Conservation (phyloP, 2,888 invertebrate species). For the Poecilobothrus nobilitatus region DNA sequence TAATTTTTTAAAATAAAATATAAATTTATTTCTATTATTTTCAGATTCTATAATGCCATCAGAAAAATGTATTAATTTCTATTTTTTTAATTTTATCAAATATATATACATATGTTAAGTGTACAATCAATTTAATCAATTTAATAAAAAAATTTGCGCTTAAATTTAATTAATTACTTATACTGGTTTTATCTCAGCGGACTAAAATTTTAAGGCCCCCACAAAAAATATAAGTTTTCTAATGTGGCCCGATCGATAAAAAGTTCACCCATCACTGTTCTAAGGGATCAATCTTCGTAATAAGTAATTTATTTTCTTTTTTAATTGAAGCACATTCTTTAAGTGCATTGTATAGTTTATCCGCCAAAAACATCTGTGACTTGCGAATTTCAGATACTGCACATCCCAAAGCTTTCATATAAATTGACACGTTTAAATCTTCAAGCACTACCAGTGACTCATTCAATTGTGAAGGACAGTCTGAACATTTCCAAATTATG, state of each 20-base stretch:
- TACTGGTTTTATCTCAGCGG: conserved; percentile 3
- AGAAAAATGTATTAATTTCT: background rate
- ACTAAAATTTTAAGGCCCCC: conserved; percentile 11
- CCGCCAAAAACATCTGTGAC: no score
- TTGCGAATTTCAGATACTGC: no score
- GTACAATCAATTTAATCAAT: conserved; percentile 2
- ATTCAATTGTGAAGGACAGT: no score
- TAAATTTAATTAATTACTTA: conserved; percentile 5
- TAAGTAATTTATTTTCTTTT: no score
- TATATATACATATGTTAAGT: conserved; percentile 2
- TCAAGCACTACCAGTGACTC: no score
- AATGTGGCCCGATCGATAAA: conserved; percentile 8
- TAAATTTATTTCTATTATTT: background rate
- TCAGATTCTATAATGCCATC: background rate
- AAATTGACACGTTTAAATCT: no score
- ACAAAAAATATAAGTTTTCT: conserved; percentile 9
- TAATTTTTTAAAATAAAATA: conserved; percentile 8
- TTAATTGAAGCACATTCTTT: no score
- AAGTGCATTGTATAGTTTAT: no score
- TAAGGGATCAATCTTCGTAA: background rate
- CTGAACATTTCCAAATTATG: no score
- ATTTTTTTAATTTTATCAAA: conserved; percentile 5
- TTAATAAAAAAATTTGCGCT: conserved; percentile 6
- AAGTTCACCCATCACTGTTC: conserved; percentile 7
- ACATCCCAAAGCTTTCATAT: no score